Conservation (phyloP, 2,113 vertebrate species). For the Apeltes quadracus region DNA sequence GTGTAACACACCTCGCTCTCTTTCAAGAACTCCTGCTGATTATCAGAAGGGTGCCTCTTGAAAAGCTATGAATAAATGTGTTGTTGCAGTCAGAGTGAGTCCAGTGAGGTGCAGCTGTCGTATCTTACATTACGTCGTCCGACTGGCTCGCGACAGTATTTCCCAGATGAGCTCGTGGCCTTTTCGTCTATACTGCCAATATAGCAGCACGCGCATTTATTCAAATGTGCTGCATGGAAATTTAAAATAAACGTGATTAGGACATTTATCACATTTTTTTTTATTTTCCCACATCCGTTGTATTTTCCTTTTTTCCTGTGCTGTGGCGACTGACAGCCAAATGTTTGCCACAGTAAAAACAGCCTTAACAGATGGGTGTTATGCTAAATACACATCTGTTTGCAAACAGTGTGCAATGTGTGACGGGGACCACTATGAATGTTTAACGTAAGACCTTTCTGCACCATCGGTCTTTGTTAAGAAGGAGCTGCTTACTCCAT, state of each 20-base stretch:
- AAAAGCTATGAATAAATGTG: conserved; percentile 5
- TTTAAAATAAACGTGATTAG: too few relatives aligned
- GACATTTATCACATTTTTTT: background rate
- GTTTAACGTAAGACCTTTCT: background rate
- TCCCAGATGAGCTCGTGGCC: background rate
- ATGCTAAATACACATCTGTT: conserved; percentile 24
- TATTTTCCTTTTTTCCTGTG: background rate
- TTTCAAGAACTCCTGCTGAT: background rate
- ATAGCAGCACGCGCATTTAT: background rate
- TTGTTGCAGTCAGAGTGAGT: background rate
- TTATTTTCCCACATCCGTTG: conserved; percentile 1
- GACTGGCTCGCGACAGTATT: conserved; percentile 5
- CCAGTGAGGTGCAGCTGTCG: conserved; percentile 8
- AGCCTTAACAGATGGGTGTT: conserved; percentile 17
- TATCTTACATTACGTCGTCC: conserved; percentile 9
- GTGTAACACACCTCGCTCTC: background rate
- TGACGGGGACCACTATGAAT: background rate
- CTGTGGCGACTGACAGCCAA: conserved; percentile 3
- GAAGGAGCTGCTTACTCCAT: conserved; percentile 77
- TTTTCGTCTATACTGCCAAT: background rate
- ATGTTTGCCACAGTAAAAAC: conserved; percentile 3
- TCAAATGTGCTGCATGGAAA: background rate
- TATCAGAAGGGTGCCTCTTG: background rate
- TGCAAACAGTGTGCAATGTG: background rate
- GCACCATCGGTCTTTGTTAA: conserved; percentile 70